These are phyloP conservation scores for Dipodomys stephensi DNA, from an alignment of 2,113 vertebrate species.

Conservation along the genomic window DNA sequence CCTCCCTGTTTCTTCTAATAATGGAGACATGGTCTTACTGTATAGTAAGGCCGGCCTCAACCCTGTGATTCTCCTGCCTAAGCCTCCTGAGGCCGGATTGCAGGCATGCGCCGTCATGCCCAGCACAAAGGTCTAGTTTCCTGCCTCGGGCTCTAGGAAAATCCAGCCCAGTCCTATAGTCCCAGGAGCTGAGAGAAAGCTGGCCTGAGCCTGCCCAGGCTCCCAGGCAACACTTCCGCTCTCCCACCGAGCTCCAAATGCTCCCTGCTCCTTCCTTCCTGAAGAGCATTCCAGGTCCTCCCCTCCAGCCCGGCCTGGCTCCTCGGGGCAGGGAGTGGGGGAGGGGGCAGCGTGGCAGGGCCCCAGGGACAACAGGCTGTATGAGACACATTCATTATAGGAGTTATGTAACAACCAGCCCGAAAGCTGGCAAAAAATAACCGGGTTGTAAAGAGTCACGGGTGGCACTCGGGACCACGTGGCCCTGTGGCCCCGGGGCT, in stretches of 20 bases:
- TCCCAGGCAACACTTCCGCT: neutral
- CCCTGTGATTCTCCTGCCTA: neutral
- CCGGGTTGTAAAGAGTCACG: neutral
- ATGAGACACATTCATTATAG: slow-evolving; percentile 40
- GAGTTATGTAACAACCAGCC: slow-evolving; percentile 32
- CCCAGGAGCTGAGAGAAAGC: neutral
- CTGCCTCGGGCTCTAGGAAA: neutral
- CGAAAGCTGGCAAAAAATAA: slow-evolving; percentile 11
- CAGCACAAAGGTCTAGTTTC: neutral
- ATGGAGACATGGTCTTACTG: neutral
- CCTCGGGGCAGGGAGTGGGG: slow-evolving; percentile 11
- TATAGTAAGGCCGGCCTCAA: neutral
- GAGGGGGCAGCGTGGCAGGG: neutral
- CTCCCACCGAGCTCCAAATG: neutral
- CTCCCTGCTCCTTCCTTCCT: neutral
- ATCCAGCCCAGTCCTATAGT: neutral
- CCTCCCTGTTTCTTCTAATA: neutral
- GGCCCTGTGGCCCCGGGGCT: too few relatives aligned
- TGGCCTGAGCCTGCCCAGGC: neutral
- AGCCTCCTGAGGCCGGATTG: neutral
- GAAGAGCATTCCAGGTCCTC: neutral
- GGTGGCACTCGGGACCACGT: rapidly evolving
- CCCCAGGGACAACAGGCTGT: neutral
- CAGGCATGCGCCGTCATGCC: too few relatives aligned
- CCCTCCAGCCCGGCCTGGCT: neutral